Percentiles rank a stretch among this genome's conserved stretches.
phyloP scores from a whole-genome alignment of 2,888 invertebrate species.

The Agrochola macilenta region DNA sequence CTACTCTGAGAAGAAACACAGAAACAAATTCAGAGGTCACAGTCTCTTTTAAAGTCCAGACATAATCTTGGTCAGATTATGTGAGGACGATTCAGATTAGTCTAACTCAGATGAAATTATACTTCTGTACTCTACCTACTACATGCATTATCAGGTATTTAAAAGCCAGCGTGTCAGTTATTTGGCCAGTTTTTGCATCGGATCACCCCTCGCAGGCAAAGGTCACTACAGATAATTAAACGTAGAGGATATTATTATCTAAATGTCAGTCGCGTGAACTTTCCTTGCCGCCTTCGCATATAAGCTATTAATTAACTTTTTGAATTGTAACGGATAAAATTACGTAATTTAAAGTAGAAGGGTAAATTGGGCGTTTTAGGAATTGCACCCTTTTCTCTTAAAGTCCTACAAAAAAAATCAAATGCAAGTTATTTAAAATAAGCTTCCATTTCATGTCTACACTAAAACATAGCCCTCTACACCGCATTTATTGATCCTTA shows the following conservation, averaged over 20 bases:
- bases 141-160: slow-evolving; percentile 29
- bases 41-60: background rate
- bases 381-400: background rate
- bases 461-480: too few species aligned
- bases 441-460: too few species aligned
- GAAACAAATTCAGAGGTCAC: background rate
- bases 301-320: slow-evolving; percentile 40
- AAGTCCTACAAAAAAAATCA: background rate
- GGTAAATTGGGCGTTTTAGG: background rate
- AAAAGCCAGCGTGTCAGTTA: slow-evolving; percentile 52
- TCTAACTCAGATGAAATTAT: background rate
- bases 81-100: background rate
- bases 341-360: background rate
- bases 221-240: slow-evolving; percentile 59
- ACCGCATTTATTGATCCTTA: too few species aligned
- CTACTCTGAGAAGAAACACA: background rate
- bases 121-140: slow-evolving; percentile 16
- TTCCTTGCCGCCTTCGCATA: slow-evolving; percentile 16
- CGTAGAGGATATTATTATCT: slow-evolving; percentile 25
- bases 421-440: too few species aligned
- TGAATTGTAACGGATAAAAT: slow-evolving; percentile 44
- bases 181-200: slow-evolving; percentile 56
- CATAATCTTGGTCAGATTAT: background rate
- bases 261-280: slow-evolving; percentile 64
- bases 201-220: slow-evolving; percentile 50